Evolutionary conservation across 2,113 vertebrate species (phyloP).

Genomic region (Peromyscus polionotus): DNA sequence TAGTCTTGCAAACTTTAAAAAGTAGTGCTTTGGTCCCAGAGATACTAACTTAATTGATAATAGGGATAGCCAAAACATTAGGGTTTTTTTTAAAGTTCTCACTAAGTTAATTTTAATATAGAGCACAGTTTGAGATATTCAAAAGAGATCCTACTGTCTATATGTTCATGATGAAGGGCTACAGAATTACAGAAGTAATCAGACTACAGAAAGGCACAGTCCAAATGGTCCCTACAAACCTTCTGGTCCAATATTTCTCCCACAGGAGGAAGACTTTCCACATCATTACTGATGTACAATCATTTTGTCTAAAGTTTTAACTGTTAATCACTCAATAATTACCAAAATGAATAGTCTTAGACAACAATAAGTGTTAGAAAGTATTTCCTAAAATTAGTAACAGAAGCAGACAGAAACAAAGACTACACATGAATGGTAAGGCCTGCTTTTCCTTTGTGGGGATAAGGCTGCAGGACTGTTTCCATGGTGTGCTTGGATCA

Average conservation of each 20-base stretch:
- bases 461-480: not conserved
- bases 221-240: not conserved
- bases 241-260: not conserved
- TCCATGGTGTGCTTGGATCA: not conserved
- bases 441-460: not conserved
- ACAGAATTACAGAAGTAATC: constrained; percentile 34
- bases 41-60: constrained; percentile 54
- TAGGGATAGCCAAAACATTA: not conserved
- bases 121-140: constrained; percentile 8
- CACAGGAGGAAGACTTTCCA: not conserved
- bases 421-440: not conserved
- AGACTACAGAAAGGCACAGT: not conserved
- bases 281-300: not conserved
- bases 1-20: constrained; percentile 27
- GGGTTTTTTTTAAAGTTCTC: constrained; percentile 49
- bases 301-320: not conserved
- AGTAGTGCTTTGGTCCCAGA: not conserved
- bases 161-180: not conserved
- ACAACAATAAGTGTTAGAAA: constrained; percentile 2
- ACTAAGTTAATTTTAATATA: constrained; percentile 13
- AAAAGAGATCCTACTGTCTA: constrained; percentile 30
- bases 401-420: constrained; percentile 34
- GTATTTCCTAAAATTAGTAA: constrained; percentile 33
- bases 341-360: constrained; percentile 25
- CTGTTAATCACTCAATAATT: not conserved